Evolutionary conservation across 2,888 invertebrate species (phyloP), one percentile per base, ranked within the genome.

Genomic region (Drosophila bunnanda): DNA sequence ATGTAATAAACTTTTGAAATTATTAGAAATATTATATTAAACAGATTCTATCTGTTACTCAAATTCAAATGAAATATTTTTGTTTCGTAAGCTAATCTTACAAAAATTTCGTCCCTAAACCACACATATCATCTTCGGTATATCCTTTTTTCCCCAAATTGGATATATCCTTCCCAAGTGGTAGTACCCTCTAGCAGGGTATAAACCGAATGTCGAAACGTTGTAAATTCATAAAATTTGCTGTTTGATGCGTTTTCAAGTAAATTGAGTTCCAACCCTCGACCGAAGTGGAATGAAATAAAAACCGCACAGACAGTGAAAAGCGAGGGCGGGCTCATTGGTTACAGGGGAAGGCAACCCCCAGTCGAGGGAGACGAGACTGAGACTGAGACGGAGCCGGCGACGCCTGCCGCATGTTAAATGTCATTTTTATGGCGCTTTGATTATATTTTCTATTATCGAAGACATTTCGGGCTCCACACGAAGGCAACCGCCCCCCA

Each of bases 151-250:
- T 50, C 2, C 5, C 2, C 20, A 2, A 5, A n/a, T 20, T 22
- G n/a, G 15, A n/a, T 8, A 32, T 1, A 32, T 48, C 30, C 22
- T 12, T n/a, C 15, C 1, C 3, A 15, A 10, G 17, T 12, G 15
- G 13, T 22, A 15, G 15, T 36, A 55, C 46, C 30, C 68, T 5
- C n/a, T 34, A 25, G 39, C 10, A 34, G 34, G n/a, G 58, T 70
- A 59, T 15, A 22, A 44, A 39, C 15, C 60, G 73, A 83, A 80
- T 68, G 83, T 76, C 78, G 83, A 86, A 89, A 84, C 82, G 85
- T 89, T 89, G 89, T 85, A 86, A 86, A 86, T 86, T 86, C 85
- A 86, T 86, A 86, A 86, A 86, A 86, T 89, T 89, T 85, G 89
- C 85, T 82, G 89, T 84, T 89, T 87, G 88, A 87, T 86, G 89